Evolutionary conservation across 1,140 invertebrate species (phyloP).

Genomic region (Venturia canescens): DNA sequence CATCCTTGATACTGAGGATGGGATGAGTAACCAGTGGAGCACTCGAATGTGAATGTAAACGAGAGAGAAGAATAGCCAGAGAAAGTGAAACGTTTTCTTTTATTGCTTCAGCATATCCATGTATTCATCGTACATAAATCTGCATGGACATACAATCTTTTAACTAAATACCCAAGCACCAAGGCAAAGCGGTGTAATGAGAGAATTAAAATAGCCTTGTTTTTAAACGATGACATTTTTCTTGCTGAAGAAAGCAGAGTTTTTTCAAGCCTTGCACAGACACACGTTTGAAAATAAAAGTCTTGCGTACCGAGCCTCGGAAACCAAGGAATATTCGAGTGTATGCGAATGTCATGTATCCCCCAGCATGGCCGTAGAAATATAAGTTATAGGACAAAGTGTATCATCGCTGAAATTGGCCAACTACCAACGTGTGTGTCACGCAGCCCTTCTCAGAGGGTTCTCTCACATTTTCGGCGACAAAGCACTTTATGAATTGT

Average conservation of each 20-base stretch:
- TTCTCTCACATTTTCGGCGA: conserved; percentile 63
- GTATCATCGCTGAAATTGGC: conserved; percentile 36
- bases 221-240: conserved; percentile 42
- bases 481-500: conserved; percentile 70
- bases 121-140: too few species aligned
- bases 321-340: background rate
- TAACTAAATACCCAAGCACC: conserved; percentile 11
- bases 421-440: conserved; percentile 14
- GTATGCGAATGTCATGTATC: conserved; percentile 6
- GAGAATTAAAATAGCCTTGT: conserved; percentile 53
- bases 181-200: conserved; percentile 50
- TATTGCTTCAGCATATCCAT: conserved; percentile 13
- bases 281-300: background rate
- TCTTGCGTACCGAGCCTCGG: background rate
- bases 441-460: conserved; percentile 12
- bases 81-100: conserved; percentile 36
- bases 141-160: too few species aligned
- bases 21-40: conserved; percentile 31
- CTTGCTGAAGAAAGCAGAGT: background rate
- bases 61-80: conserved; percentile 8
- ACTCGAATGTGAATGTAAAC: conserved; percentile 24
- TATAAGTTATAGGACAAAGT: conserved; percentile 4
- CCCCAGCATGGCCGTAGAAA: background rate
- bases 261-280: background rate
- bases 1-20: background rate